A percentile compares a stretch with the other conserved stretches of the same genome.
Evolutionary conservation across 2,888 invertebrate species (phyloP).

Genomic region (Piscicola geometra): DNA sequence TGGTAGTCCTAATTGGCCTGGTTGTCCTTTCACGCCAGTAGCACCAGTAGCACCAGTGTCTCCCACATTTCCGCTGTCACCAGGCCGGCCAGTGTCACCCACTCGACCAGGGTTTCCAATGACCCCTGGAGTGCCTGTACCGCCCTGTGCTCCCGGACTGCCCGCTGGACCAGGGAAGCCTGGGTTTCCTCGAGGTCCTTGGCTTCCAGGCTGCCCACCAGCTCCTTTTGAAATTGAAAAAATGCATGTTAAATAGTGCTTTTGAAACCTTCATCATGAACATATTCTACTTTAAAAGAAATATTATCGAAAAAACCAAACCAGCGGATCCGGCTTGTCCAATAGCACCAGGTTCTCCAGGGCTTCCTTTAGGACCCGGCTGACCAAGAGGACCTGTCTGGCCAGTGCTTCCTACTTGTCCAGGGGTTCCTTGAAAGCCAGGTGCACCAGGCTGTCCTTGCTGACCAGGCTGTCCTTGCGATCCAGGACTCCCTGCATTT

Average conservation of each 20-base stretch:
- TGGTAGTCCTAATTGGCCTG: constrained; percentile 28
- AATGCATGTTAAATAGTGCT: too few relatives aligned
- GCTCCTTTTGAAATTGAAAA: neutral
- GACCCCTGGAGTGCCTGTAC: constrained; percentile 24
- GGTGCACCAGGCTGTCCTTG: constrained; percentile 40
- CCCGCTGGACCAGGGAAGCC: constrained; percentile 30
- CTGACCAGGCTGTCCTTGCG: constrained; percentile 36
- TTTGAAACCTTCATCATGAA: neutral
- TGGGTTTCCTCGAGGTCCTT: constrained; percentile 18
- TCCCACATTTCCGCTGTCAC: constrained; percentile 30
- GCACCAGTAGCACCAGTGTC: constrained; percentile 28
- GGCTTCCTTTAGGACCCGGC: constrained; percentile 44
- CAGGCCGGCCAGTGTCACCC: constrained; percentile 30
- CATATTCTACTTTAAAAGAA: neutral
- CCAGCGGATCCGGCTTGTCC: constrained; percentile 29
- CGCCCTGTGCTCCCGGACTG: constrained; percentile 26
- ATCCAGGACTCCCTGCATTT: constrained; percentile 32
- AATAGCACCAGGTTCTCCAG: constrained; percentile 29
- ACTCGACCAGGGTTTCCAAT: constrained; percentile 25
- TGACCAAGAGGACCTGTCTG: constrained; percentile 54
- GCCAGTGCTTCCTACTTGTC: constrained; percentile 37
- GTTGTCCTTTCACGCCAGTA: constrained; percentile 8
- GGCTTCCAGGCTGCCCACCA: constrained; percentile 14
- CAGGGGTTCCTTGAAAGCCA: constrained; percentile 25
- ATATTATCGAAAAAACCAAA: neutral